Percentiles rank a stretch among this genome's conserved stretches.
Conservation (phyloP, 2,797 vertebrate species). For the Hozukius guyotensis region DNA sequence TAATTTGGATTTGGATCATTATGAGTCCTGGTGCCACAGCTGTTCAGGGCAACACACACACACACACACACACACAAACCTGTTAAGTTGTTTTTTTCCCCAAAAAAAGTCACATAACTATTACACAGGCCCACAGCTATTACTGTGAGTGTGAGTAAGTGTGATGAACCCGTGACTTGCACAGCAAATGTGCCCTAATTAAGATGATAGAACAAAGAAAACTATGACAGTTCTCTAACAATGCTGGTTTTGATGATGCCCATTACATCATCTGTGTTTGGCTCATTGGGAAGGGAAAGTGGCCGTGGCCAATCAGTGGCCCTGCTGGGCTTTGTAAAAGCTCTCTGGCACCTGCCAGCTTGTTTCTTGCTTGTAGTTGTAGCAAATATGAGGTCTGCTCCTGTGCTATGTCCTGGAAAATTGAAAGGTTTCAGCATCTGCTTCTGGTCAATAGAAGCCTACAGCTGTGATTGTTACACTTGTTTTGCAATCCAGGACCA, state of each 20-base stretch:
- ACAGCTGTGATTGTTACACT: not conserved
- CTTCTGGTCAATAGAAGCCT: slow-evolving; percentile 17
- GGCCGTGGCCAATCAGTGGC: slow-evolving; percentile 6
- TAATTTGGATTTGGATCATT: not conserved
- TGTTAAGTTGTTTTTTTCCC: not conserved
- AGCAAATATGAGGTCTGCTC: slow-evolving; percentile 19
- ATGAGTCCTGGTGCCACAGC: not conserved
- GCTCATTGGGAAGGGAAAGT: slow-evolving; percentile 34
- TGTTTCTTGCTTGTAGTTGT: slow-evolving; percentile 17
- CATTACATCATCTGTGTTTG: slow-evolving; percentile 43
- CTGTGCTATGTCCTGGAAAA: slow-evolving; percentile 58
- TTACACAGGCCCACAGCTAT: not conserved
- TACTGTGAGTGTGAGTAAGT: not conserved
- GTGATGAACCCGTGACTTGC: not conserved
- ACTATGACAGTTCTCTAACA: slow-evolving; percentile 13
- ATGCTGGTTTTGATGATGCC: slow-evolving; percentile 29
- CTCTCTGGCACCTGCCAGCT: slow-evolving; percentile 10
- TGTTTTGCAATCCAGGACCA: not conserved
- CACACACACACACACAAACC: not conserved
- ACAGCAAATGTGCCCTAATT: slow-evolving; percentile 14
- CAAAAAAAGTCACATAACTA: not conserved
- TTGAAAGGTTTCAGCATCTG: slow-evolving; percentile 32
- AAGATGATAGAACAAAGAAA: slow-evolving; percentile 2
- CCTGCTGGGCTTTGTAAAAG: slow-evolving; percentile 29
- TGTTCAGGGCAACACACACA: not conserved